These are phyloP conservation scores for Salmo trutta DNA, from an alignment of 2,797 vertebrate species.

Conservation along the genomic window DNA sequence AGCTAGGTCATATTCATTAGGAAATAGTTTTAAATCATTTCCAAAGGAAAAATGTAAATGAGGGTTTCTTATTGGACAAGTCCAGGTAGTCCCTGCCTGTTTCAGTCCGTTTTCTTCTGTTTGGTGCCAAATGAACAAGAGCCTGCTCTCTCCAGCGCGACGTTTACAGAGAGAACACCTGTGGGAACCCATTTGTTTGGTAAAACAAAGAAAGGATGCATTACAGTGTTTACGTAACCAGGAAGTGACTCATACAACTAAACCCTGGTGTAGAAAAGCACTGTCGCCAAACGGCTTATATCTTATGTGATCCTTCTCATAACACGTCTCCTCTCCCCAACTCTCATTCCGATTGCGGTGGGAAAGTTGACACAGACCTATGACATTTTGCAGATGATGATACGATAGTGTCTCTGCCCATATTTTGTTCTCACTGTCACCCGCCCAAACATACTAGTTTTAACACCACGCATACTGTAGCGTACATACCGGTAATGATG, in stretches of 20 bases:
- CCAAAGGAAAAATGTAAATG: background rate
- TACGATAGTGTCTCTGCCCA: constrained; percentile 30
- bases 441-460: constrained; percentile 44
- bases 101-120: constrained; percentile 32
- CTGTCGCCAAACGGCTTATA: background rate
- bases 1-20: background rate
- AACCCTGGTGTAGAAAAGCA: constrained; percentile 24
- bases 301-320: constrained; percentile 27
- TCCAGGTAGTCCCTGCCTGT: constrained; percentile 37
- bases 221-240: constrained; percentile 39
- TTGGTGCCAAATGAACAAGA: background rate
- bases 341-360: constrained; percentile 13
- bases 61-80: background rate
- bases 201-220: constrained; percentile 15
- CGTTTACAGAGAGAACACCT: constrained; percentile 27
- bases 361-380: constrained; percentile 60
- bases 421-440: constrained; percentile 47
- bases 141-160: constrained; percentile 15
- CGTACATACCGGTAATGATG: constrained; percentile 21
- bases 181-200: constrained; percentile 33
- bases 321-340: background rate
- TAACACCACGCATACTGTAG: constrained; percentile 36
- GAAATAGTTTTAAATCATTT: background rate
- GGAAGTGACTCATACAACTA: constrained; percentile 32
- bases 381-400: constrained; percentile 59